phyloP scores from a whole-genome alignment of 2,888 invertebrate species.

The Ichneumoninae sp. region DNA sequence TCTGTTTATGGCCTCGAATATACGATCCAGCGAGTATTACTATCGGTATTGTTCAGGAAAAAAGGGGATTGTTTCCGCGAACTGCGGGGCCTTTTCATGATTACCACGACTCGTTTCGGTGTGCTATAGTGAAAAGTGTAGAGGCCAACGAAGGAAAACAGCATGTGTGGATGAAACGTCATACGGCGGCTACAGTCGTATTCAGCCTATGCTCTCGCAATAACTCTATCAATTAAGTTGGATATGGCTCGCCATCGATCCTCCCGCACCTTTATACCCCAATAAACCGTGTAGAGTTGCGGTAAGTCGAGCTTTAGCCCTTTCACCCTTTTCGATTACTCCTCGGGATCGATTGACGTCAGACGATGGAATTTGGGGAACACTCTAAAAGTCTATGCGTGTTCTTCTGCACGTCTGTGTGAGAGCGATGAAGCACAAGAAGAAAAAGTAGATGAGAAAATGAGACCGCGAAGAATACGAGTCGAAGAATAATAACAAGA shows the following conservation, averaged over 20 bases:
- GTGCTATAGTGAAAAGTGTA: conserved; percentile 25
- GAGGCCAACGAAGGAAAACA: conserved; percentile 23
- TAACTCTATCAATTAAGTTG: conserved; percentile 57
- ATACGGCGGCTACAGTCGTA: conserved; percentile 18
- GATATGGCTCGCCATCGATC: conserved; percentile 38
- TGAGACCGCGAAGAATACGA: conserved; percentile 31
- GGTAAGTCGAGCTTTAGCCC: conserved; percentile 34
- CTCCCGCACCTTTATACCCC: conserved; percentile 37
- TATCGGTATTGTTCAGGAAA: conserved; percentile 7
- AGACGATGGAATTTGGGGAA: conserved; percentile 48
- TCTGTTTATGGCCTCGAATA: background rate
- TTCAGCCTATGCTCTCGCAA: background rate
- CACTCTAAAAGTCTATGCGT: background rate
- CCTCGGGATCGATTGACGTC: conserved; percentile 52
- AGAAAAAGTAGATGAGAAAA: conserved; percentile 1
- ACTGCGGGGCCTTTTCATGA: background rate
- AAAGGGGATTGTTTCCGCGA: conserved; percentile 9
- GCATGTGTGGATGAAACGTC: conserved; percentile 39
- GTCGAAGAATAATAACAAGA: conserved; percentile 57
- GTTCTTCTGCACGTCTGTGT: conserved; percentile 9
- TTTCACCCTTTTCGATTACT: conserved; percentile 38
- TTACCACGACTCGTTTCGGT: conserved; percentile 6
- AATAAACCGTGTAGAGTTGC: background rate
- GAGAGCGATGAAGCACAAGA: conserved; percentile 11
- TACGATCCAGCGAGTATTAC: background rate